Base-by-base conservation (phyloP, 2,888 invertebrate genomes). In the Coleophora flavipennella region DNA sequence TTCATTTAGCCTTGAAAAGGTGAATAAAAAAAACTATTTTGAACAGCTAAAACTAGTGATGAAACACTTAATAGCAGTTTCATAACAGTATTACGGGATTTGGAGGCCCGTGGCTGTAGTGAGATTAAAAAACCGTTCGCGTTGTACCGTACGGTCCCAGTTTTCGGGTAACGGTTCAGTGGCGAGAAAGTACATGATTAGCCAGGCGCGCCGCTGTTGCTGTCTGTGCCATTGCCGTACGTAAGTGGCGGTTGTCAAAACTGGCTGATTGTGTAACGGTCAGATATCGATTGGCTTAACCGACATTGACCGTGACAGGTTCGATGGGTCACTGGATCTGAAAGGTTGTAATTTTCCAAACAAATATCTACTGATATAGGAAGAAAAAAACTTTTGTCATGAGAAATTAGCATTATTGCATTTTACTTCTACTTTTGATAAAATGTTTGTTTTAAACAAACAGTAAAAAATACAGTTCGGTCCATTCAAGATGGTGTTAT, bases 51-150 rank as follows among this genome's bases (percentile, higher is more conserved):
- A 20, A 20, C 47, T 49, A 55, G 59, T 80, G 78, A 78, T 70
- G 78, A 74, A 70, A 80, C 50, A 49, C 47, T 62, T 62, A 68
- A 67, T 66, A 69, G 67, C 59, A 56, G 62, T 79, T 79, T 78
- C 78, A 69, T 83, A 84, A 80, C 80, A 76, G 78, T 77, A 78
- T 71, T 74, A 77, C 78, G 53, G 61, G 76, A 77, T 76, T 69
- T 66, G 63, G 66, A 62, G 54, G 20, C 6, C 20, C 20, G 6
- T 20, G 6, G 50, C 52, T 55, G 53, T 55, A 74, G 75, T 74
- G 76, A 67, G 65, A 20, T 61, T 69, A 69, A 43, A 71, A 78
- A 69, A 64, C 67, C 68, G 75, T 77, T 72, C 65, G 58, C 43
- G 46, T 48, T 59, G 66, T 84, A 83, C 83, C 83, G 84, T 84